Evolutionary conservation across 2,797 vertebrate genomes (phyloP).

Genomic region (Brotogeris chrysoptera): DNA sequence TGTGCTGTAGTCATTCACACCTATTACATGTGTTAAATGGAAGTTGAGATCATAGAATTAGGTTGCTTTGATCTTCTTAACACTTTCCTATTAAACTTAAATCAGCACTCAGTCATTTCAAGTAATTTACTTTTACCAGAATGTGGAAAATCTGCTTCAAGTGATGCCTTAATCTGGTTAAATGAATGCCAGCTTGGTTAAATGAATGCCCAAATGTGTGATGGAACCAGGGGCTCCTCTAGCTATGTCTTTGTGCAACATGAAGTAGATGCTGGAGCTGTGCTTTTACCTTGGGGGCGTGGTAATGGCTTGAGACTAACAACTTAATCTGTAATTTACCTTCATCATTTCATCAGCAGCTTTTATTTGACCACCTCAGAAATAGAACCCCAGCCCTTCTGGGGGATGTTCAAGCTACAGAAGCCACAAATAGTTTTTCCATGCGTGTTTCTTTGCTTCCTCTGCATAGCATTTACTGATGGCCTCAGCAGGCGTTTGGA

Average conservation of each 20-base stretch:
- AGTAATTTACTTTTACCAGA: background rate
- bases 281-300: background rate
- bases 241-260: background rate
- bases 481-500: background rate
- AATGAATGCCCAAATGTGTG: background rate
- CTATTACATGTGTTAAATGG: background rate
- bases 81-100: background rate
- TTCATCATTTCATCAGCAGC: background rate
- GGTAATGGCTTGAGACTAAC: background rate
- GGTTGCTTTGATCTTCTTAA: constrained; percentile 17
- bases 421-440: background rate
- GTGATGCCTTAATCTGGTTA: background rate
- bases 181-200: background rate
- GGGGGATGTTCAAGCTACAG: background rate
- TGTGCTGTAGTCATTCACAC: background rate
- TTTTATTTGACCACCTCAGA: background rate
- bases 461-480: background rate
- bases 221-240: background rate
- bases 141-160: background rate
- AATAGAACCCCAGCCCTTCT: background rate
- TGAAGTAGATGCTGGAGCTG: background rate
- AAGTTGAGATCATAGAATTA: background rate
- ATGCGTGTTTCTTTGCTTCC: background rate
- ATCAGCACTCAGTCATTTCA: background rate
- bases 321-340: background rate